Evolutionary conservation across 2,797 vertebrate species (phyloP), one percentile per base, ranked within the genome.

Genomic region (Sus cebifrons): DNA sequence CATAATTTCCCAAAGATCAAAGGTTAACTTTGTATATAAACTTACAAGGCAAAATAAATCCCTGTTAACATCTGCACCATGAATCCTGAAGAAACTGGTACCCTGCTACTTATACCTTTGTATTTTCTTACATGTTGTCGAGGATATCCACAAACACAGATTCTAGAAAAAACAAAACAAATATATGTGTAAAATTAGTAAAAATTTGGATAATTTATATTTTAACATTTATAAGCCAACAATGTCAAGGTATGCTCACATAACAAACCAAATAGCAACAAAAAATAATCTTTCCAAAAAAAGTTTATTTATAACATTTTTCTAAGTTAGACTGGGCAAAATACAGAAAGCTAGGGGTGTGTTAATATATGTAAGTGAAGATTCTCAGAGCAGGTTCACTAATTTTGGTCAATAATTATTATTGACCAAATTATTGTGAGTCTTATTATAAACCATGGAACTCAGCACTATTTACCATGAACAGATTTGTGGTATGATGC

Each of bases 21-120:
- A 83, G 54, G 9, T 89, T 86, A 86, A 77, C 9, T 73, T 89
- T 36, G 74, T 15, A 86, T 29, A 83, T 44, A 91, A 90, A 99
- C 99, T 99, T 99, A 99, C 99, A 99, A 99, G n/a, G 99, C 99
- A 91, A 99, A 99, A 98, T 99, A 99, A 98, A 99, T 99, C 94
- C 99, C 99, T 5, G 99, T 99, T 97, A 99, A 99, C 98, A 99
- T 99, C 90, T 99, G 99, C 81, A 99, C 99, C 98, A 99, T 99
- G 98, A 99, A 99, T 98, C 99, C 99, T 9, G 99, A 99, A 7
- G 99, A 99, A 97, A 99, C 98, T 1, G 99, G 99, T 98, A 99
- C 99, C 86, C 99, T 99, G 11, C 98, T 98, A 97, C 98, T 99
- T 96, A 99, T 98, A 97, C 99, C 99, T 98, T 99, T 99, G 98